A percentile compares a stretch with the other conserved stretches of the same genome.
These are phyloP conservation scores for Oplegnathus fasciatus DNA, from an alignment of 2,113 vertebrate species.

Conservation along the genomic window DNA sequence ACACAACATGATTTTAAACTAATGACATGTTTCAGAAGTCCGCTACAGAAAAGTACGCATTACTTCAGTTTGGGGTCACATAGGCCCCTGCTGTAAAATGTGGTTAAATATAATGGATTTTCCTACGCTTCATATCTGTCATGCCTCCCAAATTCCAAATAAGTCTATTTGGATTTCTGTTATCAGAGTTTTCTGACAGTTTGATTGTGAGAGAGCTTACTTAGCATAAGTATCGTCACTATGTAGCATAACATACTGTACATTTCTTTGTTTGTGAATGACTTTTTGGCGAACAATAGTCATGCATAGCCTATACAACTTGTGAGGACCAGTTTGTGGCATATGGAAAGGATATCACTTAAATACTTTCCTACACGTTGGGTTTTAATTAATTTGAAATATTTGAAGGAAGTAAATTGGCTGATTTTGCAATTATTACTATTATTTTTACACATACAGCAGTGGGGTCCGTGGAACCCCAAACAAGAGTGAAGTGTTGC, in stretches of 20 bases:
- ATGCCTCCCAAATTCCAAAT: not conserved
- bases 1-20: not conserved
- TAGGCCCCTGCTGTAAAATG: not conserved
- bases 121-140: not conserved
- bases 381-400: not conserved
- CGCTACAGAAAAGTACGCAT: not conserved
- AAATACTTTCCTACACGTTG: not conserved
- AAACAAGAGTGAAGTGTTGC: slow-evolving; percentile 2
- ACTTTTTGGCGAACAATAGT: not conserved
- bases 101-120: not conserved
- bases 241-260: no score
- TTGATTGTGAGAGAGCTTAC: not conserved
- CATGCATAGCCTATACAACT: not conserved
- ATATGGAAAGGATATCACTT: not conserved
- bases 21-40: not conserved
- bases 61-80: not conserved
- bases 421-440: not conserved
- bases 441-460: not conserved
- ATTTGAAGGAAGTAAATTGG: not conserved
- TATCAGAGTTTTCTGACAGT: not conserved
- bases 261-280: not conserved
- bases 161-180: not conserved
- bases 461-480: not conserved
- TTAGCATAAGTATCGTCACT: not conserved
- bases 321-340: not conserved